These are phyloP conservation scores for Aradus depressus DNA, from an alignment of 2,888 invertebrate genomes.

Conservation along the genomic window DNA sequence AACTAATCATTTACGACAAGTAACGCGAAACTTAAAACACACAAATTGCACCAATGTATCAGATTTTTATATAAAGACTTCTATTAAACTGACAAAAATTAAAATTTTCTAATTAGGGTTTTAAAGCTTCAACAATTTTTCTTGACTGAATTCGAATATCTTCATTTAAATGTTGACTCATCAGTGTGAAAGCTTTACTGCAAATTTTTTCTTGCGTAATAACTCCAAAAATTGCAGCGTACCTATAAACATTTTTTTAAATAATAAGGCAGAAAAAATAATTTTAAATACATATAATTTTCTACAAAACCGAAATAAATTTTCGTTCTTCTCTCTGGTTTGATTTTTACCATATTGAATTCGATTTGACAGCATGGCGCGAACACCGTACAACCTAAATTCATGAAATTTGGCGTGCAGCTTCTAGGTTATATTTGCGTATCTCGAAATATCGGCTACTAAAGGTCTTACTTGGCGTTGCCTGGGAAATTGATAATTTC, in stretches of 20 bases:
- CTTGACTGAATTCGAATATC: conserved; percentile 36
- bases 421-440: no score
- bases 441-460: no score
- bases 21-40: no score
- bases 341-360: no score
- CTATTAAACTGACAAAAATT: not conserved
- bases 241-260: conserved; percentile 33
- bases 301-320: not conserved
- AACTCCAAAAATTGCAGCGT: conserved; percentile 39
- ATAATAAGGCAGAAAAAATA: conserved; percentile 8
- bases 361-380: no score
- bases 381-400: no score
- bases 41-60: no score
- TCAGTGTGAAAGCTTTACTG: conserved; percentile 36
- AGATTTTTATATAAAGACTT: not conserved
- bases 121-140: conserved; percentile 34
- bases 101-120: conserved; percentile 30
- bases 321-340: no score
- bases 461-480: no score
- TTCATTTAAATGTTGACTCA: conserved; percentile 37
- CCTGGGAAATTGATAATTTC: no score
- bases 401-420: no score
- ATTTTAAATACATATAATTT: not conserved
- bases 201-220: conserved; percentile 37
- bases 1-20: no score